These are phyloP conservation scores for Ochlodes sylvanus DNA, from an alignment of 2,888 invertebrate genomes.

Conservation along the genomic window DNA sequence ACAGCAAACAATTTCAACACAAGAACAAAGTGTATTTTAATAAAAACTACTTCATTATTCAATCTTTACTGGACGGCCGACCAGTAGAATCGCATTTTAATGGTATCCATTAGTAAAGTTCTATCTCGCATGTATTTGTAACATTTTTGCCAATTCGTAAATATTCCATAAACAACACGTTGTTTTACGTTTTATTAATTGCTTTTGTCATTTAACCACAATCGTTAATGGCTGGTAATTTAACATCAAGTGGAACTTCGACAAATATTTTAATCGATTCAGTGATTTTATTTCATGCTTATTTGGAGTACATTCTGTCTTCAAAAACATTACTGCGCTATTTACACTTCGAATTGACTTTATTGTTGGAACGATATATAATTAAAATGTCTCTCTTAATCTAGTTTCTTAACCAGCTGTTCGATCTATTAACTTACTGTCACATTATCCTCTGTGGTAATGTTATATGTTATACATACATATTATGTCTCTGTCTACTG, in stretches of 20 bases:
- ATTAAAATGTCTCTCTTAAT: too few relatives aligned
- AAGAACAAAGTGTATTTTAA: too few relatives aligned
- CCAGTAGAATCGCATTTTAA: not conserved
- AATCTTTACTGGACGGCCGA: not conserved
- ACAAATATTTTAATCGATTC: conserved; percentile 4
- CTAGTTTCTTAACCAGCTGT: too few relatives aligned
- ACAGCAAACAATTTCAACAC: too few relatives aligned
- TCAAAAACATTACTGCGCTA: too few relatives aligned
- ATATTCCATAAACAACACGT: not conserved
- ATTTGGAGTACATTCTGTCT: too few relatives aligned
- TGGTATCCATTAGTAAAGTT: not conserved
- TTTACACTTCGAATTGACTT: too few relatives aligned
- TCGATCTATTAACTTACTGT: too few relatives aligned
- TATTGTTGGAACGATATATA: too few relatives aligned
- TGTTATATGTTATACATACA: not conserved
- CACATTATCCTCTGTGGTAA: too few relatives aligned
- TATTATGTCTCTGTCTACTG: not conserved
- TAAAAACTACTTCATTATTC: too few relatives aligned
- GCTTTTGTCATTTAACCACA: conserved; percentile 8
- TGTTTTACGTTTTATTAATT: conserved; percentile 11
- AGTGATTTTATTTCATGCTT: not conserved
- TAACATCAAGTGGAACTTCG: not conserved
- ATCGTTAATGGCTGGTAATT: not conserved
- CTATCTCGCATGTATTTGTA: not conserved
- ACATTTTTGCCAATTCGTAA: not conserved